Base-by-base conservation (phyloP, 2,113 vertebrate species). In the Pterophyllum scalare region DNA sequence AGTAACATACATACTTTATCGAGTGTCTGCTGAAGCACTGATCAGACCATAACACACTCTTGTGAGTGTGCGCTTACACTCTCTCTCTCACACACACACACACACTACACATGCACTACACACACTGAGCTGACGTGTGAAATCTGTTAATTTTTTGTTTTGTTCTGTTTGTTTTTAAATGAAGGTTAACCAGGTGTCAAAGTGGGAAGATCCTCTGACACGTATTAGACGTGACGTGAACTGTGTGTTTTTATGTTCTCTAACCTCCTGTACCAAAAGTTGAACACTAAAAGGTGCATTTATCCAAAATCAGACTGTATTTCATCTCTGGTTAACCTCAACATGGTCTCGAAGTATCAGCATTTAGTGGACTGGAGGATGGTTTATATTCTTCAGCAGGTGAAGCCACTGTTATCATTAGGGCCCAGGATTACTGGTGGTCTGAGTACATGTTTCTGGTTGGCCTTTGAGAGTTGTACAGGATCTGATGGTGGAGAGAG, bases 61-160 rank as follows among this genome's bases (percentile, higher is more conserved):
- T 46, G 77, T 85, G 84, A 65, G 87, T 80, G 81, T 90, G 77
- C 57, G 60, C 80, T 91, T 87, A 84, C 86, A 82, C 82, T 67
- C 88, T 75, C 86, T 81, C 82, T 67, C 88, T 75, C 86, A 94
- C 96, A 28, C 33, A 97, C 92, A 91, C 94, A 88, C 80, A 75
- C 85, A 79, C 80, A 80, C 33, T 14, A 58, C 58, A 79, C 67
- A 81, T 95, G 94, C 95, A 96, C 96, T 28, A 97, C 91, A 94
- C 95, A 94, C 89, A 86, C 90, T 88, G 87, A 93, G 94, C 92
- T 95, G 93, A 94, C 78, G 87, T 92, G 91, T 95, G 94, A 94
- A 86, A 92, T 94, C 94, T 95, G 83, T 94, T 93, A 83, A 94
- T 92, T 93, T 67, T 31, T 75, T 67, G 89, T 38, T 49, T 79